Conservation (phyloP, 35 echinoderm and acorn worm species). For the Ophiothrix spiculata region DNA sequence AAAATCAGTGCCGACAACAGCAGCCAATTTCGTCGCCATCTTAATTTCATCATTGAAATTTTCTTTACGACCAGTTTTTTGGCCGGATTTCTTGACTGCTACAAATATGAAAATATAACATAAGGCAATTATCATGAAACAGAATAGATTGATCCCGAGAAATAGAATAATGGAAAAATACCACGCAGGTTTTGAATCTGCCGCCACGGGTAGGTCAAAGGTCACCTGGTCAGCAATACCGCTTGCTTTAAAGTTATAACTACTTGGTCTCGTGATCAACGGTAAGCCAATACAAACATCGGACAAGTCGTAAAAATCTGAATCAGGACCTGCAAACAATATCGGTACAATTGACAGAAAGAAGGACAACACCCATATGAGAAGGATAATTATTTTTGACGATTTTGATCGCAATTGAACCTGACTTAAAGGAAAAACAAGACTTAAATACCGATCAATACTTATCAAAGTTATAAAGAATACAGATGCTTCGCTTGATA, state of each 20-base stretch:
- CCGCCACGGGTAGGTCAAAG: neutral
- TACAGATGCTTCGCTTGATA: slow-evolving; percentile 54
- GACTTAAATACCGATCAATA: slow-evolving; percentile 21
- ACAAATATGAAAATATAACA: slow-evolving; percentile 70
- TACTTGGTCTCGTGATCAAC: slow-evolving; percentile 36
- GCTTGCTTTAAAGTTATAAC: neutral
- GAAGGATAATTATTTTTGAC: neutral
- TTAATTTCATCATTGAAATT: slow-evolving; percentile 38
- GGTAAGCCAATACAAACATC: slow-evolving; percentile 48
- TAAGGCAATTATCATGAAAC: slow-evolving; percentile 39
- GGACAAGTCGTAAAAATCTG: slow-evolving; percentile 52
- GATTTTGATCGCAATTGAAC: slow-evolving; percentile 24
- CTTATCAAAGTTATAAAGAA: slow-evolving; percentile 43
- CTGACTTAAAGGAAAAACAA: slow-evolving; percentile 46
- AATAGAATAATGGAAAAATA: slow-evolving; percentile 56
- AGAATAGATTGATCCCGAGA: slow-evolving; percentile 49
- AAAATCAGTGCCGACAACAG: slow-evolving; percentile 75
- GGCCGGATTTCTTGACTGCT: slow-evolving; percentile 39
- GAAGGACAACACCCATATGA: slow-evolving; percentile 39
- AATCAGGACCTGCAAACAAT: neutral
- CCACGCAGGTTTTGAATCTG: slow-evolving; percentile 25
- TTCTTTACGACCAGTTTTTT: slow-evolving; percentile 5
- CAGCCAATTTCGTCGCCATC: slow-evolving; percentile 70
- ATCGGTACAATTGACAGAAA: slow-evolving; percentile 28
- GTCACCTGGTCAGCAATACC: neutral